Base-by-base conservation (phyloP, 2,888 invertebrate species). In the Cerastoderma edule region DNA sequence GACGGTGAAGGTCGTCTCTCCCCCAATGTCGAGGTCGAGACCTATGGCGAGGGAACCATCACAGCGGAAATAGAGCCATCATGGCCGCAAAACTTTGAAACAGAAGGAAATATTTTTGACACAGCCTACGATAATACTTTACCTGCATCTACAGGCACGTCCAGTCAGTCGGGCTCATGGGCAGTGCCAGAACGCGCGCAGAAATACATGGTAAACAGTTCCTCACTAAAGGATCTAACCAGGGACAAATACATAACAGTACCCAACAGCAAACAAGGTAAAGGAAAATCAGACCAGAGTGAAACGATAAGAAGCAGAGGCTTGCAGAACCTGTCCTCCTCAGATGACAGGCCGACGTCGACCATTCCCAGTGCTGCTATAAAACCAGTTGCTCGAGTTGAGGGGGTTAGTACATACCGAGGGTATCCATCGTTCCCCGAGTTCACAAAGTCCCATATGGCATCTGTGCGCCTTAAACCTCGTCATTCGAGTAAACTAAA, bases 191-290 rank as follows among this genome's bases (percentile, higher is more conserved):
- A 63, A 8, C 68, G 76, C 57, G 82, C 82, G 35, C 69, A 78
- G 32, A 67, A 75, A 33, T 82, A 82, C 30, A 69, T 82, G 70
- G 82, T 82, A 13, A 68, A 54, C 2, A 70, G 50, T 16, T 67
- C 74, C 16, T 74, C 81, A 27, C 63, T 73, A 30, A 76, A 76
- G 44, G 82, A 77, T 32, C 71, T 82, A 8, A 76, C 72, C 13
- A 56, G 79, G 16, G 75, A 80, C 22, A 84, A 83, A 64, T 82
- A 72, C 53, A 86, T 86, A 22, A 83, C 86, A 32, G 86, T 86
- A 0, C 86, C 86, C 13, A 76, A 78, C 5, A 50, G 70, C 6
- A 75, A 80, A 28, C 35, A 63, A 30, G 44, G n/a, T 13, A 10
- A 6, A 48, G 4, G 24, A 0, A 50, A 48, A 13, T 22, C 66